phyloP scores from a whole-genome alignment of 1,140 invertebrate genomes.

The Pseudomyrmex sp. region DNA sequence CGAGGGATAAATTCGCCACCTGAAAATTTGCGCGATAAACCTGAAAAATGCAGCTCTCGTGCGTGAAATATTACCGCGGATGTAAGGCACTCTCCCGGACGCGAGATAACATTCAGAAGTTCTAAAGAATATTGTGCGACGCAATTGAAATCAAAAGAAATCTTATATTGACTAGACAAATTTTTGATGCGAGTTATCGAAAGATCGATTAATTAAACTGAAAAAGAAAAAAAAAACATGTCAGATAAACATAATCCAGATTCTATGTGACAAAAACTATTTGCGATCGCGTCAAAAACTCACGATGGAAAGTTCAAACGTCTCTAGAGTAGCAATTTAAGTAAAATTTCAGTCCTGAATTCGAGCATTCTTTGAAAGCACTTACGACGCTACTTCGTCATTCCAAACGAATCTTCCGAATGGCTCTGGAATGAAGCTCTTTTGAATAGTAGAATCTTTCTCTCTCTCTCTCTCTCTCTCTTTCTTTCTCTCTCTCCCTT shows the following conservation, averaged over 20 bases:
- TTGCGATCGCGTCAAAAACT: slow-evolving; percentile 13
- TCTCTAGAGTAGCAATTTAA: slow-evolving; percentile 39
- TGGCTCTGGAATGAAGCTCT: slow-evolving; percentile 51
- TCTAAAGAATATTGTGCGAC: neutral
- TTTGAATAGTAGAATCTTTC: slow-evolving; percentile 33
- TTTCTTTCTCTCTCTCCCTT: neutral
- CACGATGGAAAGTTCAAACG: slow-evolving; percentile 34
- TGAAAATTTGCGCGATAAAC: slow-evolving; percentile 56
- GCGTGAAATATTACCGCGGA: neutral
- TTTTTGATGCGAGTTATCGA: neutral
- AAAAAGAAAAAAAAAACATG: neutral
- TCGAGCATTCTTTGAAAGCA: slow-evolving; percentile 55
- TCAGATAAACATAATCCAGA: neutral
- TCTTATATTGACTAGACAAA: neutral
- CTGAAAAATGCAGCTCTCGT: slow-evolving; percentile 14
- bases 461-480: too few relatives aligned
- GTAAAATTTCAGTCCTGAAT: slow-evolving; percentile 43
- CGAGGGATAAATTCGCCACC: slow-evolving; percentile 37
- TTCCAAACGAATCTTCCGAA: slow-evolving; percentile 54
- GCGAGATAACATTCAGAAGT: neutral
- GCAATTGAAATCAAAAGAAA: neutral
- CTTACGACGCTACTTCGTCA: slow-evolving; percentile 54
- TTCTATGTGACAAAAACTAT: slow-evolving; percentile 29
- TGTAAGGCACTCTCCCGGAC: neutral
- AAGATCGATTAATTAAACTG: too few relatives aligned